Evolutionary conservation across 2,888 invertebrate genomes (phyloP).

Genomic region (Leptarthrus brevirostris): DNA sequence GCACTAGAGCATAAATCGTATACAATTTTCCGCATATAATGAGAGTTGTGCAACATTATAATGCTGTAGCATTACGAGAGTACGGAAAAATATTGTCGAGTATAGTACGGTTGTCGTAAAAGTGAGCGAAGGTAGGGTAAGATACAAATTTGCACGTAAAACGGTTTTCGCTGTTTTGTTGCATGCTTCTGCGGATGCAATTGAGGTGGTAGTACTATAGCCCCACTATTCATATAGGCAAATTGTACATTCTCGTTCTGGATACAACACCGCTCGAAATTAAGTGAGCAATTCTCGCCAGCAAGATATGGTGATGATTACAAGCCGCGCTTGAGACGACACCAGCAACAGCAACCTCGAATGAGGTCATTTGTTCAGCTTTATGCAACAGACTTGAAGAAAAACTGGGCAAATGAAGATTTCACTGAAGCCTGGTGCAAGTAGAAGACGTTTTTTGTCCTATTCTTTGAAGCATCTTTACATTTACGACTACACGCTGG

Average conservation of each 20-base stretch:
- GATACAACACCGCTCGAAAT: conserved; percentile 19
- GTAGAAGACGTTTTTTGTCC: neutral
- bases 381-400: neutral
- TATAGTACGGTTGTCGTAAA: too few species aligned
- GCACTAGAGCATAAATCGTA: too few species aligned
- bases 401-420: neutral
- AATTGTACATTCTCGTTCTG: conserved; percentile 28
- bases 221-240: conserved; percentile 8
- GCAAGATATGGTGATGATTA: conserved; percentile 25
- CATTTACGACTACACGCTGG: neutral
- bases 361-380: conserved; percentile 30
- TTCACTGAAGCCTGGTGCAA: neutral
- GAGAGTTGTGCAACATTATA: too few species aligned
- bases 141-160: too few species aligned
- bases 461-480: neutral
- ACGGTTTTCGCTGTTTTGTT: neutral
- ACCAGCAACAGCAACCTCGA: conserved; percentile 19
- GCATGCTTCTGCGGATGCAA: neutral
- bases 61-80: too few species aligned
- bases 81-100: too few species aligned
- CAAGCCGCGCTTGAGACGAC: neutral
- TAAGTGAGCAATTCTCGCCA: conserved; percentile 42
- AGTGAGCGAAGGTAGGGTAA: too few species aligned
- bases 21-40: too few species aligned
- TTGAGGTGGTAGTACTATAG: conserved; percentile 14